Percentiles rank a stretch among this genome's conserved stretches.
phyloP scores from a whole-genome alignment of 2,113 vertebrate species.

The Antechinus flavipes region DNA sequence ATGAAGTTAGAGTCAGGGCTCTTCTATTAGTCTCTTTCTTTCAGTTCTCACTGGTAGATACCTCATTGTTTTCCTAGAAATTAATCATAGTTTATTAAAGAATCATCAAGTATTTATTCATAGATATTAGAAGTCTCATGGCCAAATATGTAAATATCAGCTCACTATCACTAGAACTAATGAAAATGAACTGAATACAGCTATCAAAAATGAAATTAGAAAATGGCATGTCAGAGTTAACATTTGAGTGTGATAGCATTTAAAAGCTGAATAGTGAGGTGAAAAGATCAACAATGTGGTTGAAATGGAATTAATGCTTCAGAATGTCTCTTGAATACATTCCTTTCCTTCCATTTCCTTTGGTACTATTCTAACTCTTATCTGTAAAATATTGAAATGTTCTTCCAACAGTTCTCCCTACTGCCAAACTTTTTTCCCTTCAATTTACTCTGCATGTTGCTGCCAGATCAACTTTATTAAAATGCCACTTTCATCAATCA shows the following conservation, averaged over 20 bases:
- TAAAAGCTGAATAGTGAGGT: constrained; percentile 39
- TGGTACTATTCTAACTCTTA: background rate
- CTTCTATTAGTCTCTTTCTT: constrained; percentile 6
- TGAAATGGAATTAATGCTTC: background rate
- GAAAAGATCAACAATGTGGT: background rate
- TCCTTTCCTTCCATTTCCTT: background rate
- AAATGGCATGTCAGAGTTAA: constrained; percentile 26
- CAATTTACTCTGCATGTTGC: background rate
- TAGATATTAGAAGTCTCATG: constrained; percentile 19
- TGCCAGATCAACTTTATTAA: background rate
- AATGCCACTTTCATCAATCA: background rate
- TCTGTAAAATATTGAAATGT: background rate
- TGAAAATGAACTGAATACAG: constrained; percentile 27
- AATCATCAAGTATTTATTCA: constrained; percentile 26
- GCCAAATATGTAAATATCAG: constrained; percentile 29
- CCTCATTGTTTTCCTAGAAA: constrained; percentile 21
- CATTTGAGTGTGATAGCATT: background rate
- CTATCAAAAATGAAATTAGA: constrained; percentile 16
- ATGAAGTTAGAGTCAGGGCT: constrained; percentile 1
- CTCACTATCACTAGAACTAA: background rate
- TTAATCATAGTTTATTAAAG: constrained; percentile 31
- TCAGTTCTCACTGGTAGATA: background rate
- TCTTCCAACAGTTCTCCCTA: background rate
- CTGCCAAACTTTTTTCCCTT: background rate
- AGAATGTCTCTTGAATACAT: background rate